phyloP scores from a whole-genome alignment of 1,140 invertebrate species.

The Drosophila erecta region DNA sequence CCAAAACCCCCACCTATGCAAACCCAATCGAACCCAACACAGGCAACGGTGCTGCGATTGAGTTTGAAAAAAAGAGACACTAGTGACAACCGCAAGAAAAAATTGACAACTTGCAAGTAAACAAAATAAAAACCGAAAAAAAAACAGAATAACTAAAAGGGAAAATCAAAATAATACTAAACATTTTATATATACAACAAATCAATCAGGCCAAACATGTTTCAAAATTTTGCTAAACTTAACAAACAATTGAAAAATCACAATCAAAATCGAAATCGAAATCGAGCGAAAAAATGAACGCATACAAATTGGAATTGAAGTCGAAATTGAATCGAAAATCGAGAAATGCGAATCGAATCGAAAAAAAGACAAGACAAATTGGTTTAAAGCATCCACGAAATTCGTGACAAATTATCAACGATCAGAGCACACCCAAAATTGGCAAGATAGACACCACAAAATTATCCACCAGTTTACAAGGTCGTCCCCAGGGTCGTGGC shows the following conservation, averaged over 20 bases:
- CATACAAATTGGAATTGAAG: conserved; percentile 38
- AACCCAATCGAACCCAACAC: conserved; percentile 58
- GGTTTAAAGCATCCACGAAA: conserved; percentile 56
- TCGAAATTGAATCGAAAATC: conserved; percentile 39
- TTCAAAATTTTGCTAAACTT: conserved; percentile 82
- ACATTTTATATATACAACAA: conserved; percentile 79
- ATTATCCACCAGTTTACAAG: conserved; percentile 29
- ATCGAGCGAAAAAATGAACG: conserved; percentile 33
- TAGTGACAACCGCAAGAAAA: conserved; percentile 81
- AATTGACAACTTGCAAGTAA: conserved; percentile 50
- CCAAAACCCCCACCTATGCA: conserved; percentile 19
- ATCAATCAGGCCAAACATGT: conserved; percentile 85
- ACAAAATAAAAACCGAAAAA: conserved; percentile 47
- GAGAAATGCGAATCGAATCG: conserved; percentile 26
- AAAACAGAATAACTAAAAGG: conserved; percentile 47
- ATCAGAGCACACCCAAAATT: conserved; percentile 34
- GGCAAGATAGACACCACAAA: conserved; percentile 27
- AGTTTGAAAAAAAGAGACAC: conserved; percentile 84
- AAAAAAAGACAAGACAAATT: conserved; percentile 51
- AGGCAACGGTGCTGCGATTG: conserved; percentile 78
- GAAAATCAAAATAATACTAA: conserved; percentile 61
- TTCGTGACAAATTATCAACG: conserved; percentile 32
- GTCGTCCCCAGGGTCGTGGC: conserved; percentile 3
- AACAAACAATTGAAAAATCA: conserved; percentile 32
- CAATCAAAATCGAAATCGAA: conserved; percentile 20